These are phyloP conservation scores for Sebastes hopkinsi DNA, from an alignment of 2,797 vertebrate genomes.

Conservation along the genomic window DNA sequence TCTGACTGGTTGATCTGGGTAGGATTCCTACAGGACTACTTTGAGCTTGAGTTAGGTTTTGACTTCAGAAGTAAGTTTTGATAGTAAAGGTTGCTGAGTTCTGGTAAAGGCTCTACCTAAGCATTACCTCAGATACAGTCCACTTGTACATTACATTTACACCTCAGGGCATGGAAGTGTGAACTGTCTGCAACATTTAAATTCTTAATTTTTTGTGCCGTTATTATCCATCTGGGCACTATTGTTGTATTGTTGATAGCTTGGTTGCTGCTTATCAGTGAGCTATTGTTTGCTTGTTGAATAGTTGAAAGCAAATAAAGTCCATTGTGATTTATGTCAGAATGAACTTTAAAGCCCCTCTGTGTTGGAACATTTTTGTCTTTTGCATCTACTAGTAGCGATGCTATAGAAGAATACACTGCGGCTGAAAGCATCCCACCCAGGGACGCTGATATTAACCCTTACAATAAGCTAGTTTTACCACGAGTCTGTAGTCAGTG, in stretches of 20 bases:
- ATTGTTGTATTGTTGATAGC: background rate
- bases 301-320: background rate
- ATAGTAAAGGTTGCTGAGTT: fast-evolving
- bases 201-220: background rate
- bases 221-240: background rate
- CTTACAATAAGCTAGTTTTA: background rate
- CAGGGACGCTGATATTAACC: background rate
- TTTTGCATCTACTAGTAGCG: fast-evolving
- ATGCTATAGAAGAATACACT: background rate
- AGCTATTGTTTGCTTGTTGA: background rate
- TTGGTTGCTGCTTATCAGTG: background rate
- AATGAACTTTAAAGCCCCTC: background rate
- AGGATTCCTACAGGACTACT: background rate
- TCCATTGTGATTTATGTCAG: background rate
- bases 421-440: background rate
- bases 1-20: background rate
- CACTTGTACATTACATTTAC: background rate
- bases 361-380: background rate
- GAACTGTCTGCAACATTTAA: background rate
- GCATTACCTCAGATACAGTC: background rate
- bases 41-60: background rate
- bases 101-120: too few relatives aligned
- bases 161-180: background rate
- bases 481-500: background rate
- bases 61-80: too few relatives aligned